Evolutionary conservation across 2,888 invertebrate genomes (phyloP).

Genomic region (Dolichopus griseipennis): DNA sequence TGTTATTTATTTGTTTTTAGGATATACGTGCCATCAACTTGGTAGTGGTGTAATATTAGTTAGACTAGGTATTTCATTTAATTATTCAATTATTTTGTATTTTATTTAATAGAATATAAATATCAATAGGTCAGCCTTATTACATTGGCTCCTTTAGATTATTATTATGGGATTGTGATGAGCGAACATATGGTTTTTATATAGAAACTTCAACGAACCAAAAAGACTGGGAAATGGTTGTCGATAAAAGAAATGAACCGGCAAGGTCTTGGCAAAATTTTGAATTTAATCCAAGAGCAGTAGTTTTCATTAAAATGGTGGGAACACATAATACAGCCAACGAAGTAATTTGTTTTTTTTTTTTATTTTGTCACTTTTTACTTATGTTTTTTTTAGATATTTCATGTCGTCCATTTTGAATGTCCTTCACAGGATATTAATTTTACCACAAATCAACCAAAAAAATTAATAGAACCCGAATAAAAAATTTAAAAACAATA

Average conservation of each 20-base stretch:
- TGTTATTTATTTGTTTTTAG: not conserved
- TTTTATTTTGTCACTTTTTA: slow-evolving; percentile 4
- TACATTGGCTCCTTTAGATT: slow-evolving; percentile 82
- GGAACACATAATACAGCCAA: slow-evolving; percentile 97
- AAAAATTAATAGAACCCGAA: not conserved
- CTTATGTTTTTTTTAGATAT: slow-evolving; percentile 55
- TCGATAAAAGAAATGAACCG: slow-evolving; percentile 74
- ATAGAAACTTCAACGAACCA: slow-evolving; percentile 90
- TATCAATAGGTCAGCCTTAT: slow-evolving; percentile 72
- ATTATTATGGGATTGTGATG: slow-evolving; percentile 95
- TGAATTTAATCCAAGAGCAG: slow-evolving; percentile 70
- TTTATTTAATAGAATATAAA: not conserved
- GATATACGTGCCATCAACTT: slow-evolving; percentile 94
- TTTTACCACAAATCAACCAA: slow-evolving; percentile 20
- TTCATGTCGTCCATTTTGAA: slow-evolving; percentile 97
- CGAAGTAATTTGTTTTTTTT: slow-evolving; percentile 53
- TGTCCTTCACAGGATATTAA: slow-evolving; percentile 65
- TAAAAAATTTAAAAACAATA: not conserved
- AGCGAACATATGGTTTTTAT: slow-evolving; percentile 89
- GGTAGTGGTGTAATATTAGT: slow-evolving; percentile 91
- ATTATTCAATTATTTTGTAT: not conserved
- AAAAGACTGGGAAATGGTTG: slow-evolving; percentile 85
- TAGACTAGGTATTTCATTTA: slow-evolving; percentile 62
- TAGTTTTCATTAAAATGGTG: slow-evolving; percentile 88
- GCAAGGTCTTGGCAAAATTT: slow-evolving; percentile 94